Base-by-base conservation (phyloP, 1,140 invertebrate species). In the Drosophila ananassae region DNA sequence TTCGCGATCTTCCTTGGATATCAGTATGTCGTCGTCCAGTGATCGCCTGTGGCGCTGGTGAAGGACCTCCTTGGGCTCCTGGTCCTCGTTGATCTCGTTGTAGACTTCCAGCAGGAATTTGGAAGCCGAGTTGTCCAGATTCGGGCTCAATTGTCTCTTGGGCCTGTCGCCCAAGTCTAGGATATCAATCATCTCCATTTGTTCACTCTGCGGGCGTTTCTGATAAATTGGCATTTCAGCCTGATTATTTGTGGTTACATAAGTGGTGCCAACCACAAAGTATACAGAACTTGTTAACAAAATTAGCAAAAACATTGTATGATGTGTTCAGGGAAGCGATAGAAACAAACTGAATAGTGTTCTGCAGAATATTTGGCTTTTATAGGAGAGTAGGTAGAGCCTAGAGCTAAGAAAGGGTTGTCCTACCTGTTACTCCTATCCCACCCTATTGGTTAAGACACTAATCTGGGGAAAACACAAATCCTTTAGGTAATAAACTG, bases 41-140 rank as follows among this genome's bases (percentile, higher is more conserved):
- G 83, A 69, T 12, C 90, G 87, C 60, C 74, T 91, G 30, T 87
- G 79, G 2, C 87, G 71, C 62, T 76, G 71, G 34, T 82, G 74
- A 9, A 77, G 51, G 5, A 79, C 75, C 34, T 89, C 75, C 21
- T 53, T 9, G 13, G 81, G 62, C 51, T 90, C 90, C 47, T 91
- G 80, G 10, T 82, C 75, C 32, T 91, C 84, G 47, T 57, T 91
- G 2, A 91, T 83, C 59, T 91, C 84, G 37, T 89, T 91, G 66
- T 91, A 91, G 1, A 91, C 77, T 51, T 91, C 83, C n/a, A 91
- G 72, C 10, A 91, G 54, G 47, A 91, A 91, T 34, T 91, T 89
- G 0, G 90, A 79, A 0, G 90, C 90, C 0, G 90, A 77, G 22
- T 90, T 91, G 17, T 84, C 53, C 3, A 79, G 17, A 17, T 69